A percentile compares a stretch with the other conserved stretches of the same genome.
These are phyloP conservation scores for Keiferia lycopersicella DNA, from an alignment of 2,888 invertebrate species.

Conservation along the genomic window DNA sequence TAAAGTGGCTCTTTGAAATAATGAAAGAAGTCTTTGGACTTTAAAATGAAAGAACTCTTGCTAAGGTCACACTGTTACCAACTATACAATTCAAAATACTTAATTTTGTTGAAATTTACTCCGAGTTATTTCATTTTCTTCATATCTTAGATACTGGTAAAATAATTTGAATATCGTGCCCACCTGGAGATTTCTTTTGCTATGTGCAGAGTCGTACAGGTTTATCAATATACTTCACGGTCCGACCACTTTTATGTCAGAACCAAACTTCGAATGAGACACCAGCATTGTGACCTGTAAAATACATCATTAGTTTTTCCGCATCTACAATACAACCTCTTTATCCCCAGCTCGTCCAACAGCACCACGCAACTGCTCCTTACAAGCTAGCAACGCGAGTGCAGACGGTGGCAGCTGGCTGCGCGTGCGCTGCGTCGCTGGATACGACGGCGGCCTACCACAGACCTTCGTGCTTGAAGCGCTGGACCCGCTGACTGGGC, in stretches of 20 bases:
- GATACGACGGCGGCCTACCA: constrained; percentile 94
- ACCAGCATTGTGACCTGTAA: too few species aligned
- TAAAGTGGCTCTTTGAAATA: neutral
- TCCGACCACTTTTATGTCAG: too few species aligned
- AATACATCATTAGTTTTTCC: neutral
- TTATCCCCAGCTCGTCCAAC: constrained; percentile 85
- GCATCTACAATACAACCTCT: neutral
- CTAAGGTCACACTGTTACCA: too few species aligned
- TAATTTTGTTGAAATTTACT: too few species aligned
- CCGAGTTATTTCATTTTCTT: too few species aligned
- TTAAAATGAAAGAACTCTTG: neutral
- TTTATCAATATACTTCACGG: too few species aligned
- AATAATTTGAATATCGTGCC: too few species aligned
- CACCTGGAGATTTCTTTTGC: too few species aligned
- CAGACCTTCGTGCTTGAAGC: constrained; percentile 93
- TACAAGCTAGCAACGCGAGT: constrained; percentile 83
- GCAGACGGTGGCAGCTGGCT: constrained; percentile 76
- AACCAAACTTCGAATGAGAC: too few species aligned
- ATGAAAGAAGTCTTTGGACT: neutral
- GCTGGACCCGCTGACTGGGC: constrained; percentile 87
- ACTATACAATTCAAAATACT: too few species aligned
- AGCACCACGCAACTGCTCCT: constrained; percentile 92
- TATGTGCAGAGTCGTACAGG: too few species aligned
- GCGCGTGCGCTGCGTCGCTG: constrained; percentile 92
- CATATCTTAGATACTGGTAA: too few species aligned